Percentiles rank a stretch among this genome's conserved stretches.
These are phyloP conservation scores for Scaptomyza graminum DNA, from an alignment of 1,140 invertebrate genomes.

Conservation along the genomic window DNA sequence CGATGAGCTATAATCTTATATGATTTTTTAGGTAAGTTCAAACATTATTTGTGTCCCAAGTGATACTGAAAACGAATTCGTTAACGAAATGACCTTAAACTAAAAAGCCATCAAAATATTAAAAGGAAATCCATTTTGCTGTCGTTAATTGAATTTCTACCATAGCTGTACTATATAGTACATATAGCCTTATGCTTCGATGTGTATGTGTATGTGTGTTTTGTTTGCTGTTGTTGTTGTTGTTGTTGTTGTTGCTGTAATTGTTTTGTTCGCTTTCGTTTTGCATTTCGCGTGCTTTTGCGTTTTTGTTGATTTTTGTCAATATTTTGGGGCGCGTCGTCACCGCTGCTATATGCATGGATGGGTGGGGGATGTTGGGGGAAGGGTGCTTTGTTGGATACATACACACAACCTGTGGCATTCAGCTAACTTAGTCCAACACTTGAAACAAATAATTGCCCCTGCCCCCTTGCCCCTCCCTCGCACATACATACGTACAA, in stretches of 20 bases:
- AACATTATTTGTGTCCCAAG: no score
- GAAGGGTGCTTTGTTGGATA: neutral
- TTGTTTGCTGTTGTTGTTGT: neutral
- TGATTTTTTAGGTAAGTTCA: neutral
- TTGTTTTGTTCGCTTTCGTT: conserved; percentile 20
- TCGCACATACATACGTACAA: no score
- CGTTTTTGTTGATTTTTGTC: conserved; percentile 37
- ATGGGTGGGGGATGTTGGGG: neutral
- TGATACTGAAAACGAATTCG: neutral
- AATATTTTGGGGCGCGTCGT: conserved; percentile 36
- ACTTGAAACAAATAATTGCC: conserved; percentile 12
- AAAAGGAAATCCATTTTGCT: neutral
- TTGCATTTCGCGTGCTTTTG: conserved; percentile 31
- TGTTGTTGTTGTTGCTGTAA: conserved; percentile 8
- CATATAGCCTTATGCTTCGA: conserved; percentile 2
- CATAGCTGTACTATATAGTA: neutral
- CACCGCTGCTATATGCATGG: neutral
- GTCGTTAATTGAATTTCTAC: conserved; percentile 1
- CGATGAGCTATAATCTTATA: no score
- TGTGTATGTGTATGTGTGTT: neutral
- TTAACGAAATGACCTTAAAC: neutral
- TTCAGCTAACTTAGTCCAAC: conserved; percentile 7
- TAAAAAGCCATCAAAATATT: neutral
- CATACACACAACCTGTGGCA: conserved; percentile 34
- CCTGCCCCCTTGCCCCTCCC: neutral